Conservation (phyloP, 2,888 invertebrate genomes). For the Eledona agricola region DNA sequence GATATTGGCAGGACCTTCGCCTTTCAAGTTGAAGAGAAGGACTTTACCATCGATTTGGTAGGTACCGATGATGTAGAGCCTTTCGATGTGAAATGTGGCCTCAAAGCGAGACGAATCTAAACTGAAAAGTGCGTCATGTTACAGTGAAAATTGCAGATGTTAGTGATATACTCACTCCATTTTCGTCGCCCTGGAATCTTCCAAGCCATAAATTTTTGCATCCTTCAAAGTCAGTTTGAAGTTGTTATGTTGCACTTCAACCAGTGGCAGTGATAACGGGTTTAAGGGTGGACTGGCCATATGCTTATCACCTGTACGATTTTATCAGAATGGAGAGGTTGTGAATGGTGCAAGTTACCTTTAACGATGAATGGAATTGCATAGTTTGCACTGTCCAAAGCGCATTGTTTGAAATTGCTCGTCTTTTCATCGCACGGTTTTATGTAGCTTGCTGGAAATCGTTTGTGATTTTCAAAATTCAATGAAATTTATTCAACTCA, state of each 20-base stretch:
- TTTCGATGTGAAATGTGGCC: conserved; percentile 16
- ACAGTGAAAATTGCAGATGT: not conserved
- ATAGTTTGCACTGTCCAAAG: conserved; percentile 24
- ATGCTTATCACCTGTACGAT: conserved; percentile 44
- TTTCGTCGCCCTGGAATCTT: conserved; percentile 38
- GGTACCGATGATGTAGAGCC: conserved; percentile 43
- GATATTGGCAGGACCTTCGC: conserved; percentile 53
- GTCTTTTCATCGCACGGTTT: conserved; percentile 18
- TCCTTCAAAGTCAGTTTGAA: conserved; percentile 44
- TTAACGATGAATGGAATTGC: conserved; percentile 31
- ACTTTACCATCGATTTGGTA: conserved; percentile 52
- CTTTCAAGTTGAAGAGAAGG: conserved; percentile 51
- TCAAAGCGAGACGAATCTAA: conserved; percentile 5
- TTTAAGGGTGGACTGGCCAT: conserved; percentile 44
- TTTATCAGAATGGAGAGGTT: not conserved
- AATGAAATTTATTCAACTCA: no score
- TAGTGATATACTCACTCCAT: conserved; percentile 40
- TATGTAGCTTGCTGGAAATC: conserved; percentile 33
- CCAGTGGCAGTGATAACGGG: conserved; percentile 46
- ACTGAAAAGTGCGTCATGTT: conserved; percentile 3
- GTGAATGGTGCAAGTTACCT: conserved; percentile 14
- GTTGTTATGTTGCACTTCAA: conserved; percentile 38
- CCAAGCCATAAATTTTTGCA: conserved; percentile 43
- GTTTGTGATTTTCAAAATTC: not conserved
- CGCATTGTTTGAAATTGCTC: conserved; percentile 26